Conservation (phyloP, 2,797 vertebrate species). For the Thunnus albacares region DNA sequence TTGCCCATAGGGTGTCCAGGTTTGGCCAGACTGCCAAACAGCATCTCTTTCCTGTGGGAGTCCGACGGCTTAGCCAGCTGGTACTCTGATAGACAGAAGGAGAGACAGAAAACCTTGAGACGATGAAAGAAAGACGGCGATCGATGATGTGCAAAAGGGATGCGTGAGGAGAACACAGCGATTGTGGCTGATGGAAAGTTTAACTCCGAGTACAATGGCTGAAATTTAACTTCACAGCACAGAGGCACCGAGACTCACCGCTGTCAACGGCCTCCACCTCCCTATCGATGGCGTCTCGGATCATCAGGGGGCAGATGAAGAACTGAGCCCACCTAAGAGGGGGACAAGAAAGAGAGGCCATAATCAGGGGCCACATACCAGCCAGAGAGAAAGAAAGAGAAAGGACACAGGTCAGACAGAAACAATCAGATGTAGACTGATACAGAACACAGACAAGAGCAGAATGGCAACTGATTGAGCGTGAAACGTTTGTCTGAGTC, state of each 20-base stretch:
- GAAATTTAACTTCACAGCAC: conserved; percentile 9
- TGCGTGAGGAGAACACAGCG: not conserved
- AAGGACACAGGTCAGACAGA: conserved; percentile 36
- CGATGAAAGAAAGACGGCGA: conserved; percentile 3
- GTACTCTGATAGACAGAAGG: conserved; percentile 87
- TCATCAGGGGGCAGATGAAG: conserved; percentile 97
- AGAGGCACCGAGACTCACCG: conserved; percentile 84
- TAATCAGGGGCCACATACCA: conserved; percentile 31
- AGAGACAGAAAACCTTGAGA: conserved; percentile 56
- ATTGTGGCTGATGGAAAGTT: conserved; percentile 2
- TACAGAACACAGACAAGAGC: conserved; percentile 17
- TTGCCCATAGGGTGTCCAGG: conserved; percentile 97
- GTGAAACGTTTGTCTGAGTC: not conserved
- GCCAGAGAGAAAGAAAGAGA: not conserved
- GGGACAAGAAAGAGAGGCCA: conserved; percentile 37
- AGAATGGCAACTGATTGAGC: conserved; percentile 22
- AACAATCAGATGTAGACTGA: conserved; percentile 49
- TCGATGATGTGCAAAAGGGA: conserved; percentile 17
- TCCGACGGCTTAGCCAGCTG: conserved; percentile 96
- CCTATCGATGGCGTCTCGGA: conserved; percentile 94
- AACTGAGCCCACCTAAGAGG: conserved; percentile 95
- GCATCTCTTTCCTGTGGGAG: conserved; percentile 97
- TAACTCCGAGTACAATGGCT: conserved; percentile 3
- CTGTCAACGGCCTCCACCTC: conserved; percentile 99
- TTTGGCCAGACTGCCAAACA: conserved; percentile 96